These are phyloP conservation scores for human DNA, from an alignment of 2,113 vertebrate genomes.

Conservation along the genomic window GRCh38 chrX:6503501-6504000, in stretches of 20 bases:
- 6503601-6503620: not conserved
- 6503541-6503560: not conserved
- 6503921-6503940: no score
- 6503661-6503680: not conserved
- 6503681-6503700: not conserved
- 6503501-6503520: not conserved
- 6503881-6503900: no score
- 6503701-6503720: not conserved
- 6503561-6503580: not conserved
- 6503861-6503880: no score
- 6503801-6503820: rapidly evolving
- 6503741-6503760: no score
- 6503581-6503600: not conserved
- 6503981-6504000: no score
- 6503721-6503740: not conserved
- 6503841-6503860: not conserved
- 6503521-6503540: not conserved
- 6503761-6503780: not conserved
- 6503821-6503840: no score
- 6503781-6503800: not conserved
- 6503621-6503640: not conserved
- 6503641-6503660: not conserved
- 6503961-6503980: not conserved
- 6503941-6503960: no score
- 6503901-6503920: no score